Evolutionary conservation across 1,140 invertebrate genomes (phyloP), one percentile per base, ranked within the genome.

Genomic region (Yoshiicerus persimilis): DNA sequence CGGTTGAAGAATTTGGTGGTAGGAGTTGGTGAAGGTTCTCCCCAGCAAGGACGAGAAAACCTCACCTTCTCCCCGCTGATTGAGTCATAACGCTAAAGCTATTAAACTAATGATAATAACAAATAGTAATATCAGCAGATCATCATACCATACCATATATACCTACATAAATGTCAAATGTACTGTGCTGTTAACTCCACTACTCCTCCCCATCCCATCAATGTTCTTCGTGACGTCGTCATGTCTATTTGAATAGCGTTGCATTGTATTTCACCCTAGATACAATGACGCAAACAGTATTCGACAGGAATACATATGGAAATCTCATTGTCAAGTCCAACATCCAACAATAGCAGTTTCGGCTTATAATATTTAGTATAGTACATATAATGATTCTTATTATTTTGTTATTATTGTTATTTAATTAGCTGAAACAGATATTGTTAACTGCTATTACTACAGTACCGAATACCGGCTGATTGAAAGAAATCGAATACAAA

Each of bases 1-100:
- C 39, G 39, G 20, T 39, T 87, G 36, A 87, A 89, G 39, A 87
- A 87, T 27, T 64, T 77, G 38, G 86, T 80, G 32, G 64, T 84
- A 3, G 86, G 86, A n/a, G 77, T 87, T 5, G 66, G 66, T 20
- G 88, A 86, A 25, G 38, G 86, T n/a, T 88, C 87, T 27, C 47
- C 75, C 11, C 88, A 88, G 41, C 87, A 84, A 75, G 86, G 88
- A 25, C 56, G 70, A 30, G 88, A 90, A 56, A 83, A 86, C 80
- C 88, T 90, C 86, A 90, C 84, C 30, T 90, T 88, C 70, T 89
- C 90, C 38, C 88, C 90, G 6, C 89, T 89, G 9, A 89, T 89
- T 75, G 88, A 90, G 80, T 90, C 90, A 77, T 90, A 87, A 89
- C 34, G 11, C 75, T 16, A 36, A 80, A 36, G 32, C 70, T 77